Evolutionary conservation across 2,113 vertebrate genomes (phyloP).

Genomic region (Talpa occidentalis): DNA sequence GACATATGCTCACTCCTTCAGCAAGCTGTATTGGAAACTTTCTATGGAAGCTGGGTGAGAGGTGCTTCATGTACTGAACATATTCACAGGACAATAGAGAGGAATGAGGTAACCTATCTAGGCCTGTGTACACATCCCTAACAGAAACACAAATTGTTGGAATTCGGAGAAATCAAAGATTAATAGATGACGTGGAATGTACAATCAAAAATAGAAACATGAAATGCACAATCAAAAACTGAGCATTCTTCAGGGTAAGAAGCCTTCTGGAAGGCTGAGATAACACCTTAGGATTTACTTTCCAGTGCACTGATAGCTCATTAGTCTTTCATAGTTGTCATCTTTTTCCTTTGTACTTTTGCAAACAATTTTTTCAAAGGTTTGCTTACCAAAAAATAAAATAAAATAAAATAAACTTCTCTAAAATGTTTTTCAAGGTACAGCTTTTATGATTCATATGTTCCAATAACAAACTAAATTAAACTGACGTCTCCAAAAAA

Average conservation of each 20-base stretch:
- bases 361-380: conserved; percentile 47
- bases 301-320: not conserved
- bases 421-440: conserved; percentile 46
- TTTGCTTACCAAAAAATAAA: conserved; percentile 51
- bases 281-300: conserved; percentile 35
- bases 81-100: not conserved
- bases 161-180: not conserved
- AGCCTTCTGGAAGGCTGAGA: conserved; percentile 11
- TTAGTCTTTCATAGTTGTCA: conserved; percentile 14
- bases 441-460: conserved; percentile 46
- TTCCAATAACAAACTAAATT: conserved; percentile 51
- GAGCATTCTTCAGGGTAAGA: not conserved
- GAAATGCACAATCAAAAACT: conserved; percentile 13
- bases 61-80: not conserved
- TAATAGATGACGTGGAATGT: not conserved
- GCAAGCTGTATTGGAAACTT: not conserved
- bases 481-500: not conserved
- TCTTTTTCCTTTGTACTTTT: conserved; percentile 48
- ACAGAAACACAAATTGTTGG: not conserved
- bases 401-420: conserved; percentile 19
- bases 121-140: not conserved
- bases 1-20: not conserved
- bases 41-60: not conserved
- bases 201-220: conserved; percentile 9
- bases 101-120: not conserved